phyloP scores from a whole-genome alignment of 2,797 vertebrate genomes.

The Schizothorax lantsangensis region DNA sequence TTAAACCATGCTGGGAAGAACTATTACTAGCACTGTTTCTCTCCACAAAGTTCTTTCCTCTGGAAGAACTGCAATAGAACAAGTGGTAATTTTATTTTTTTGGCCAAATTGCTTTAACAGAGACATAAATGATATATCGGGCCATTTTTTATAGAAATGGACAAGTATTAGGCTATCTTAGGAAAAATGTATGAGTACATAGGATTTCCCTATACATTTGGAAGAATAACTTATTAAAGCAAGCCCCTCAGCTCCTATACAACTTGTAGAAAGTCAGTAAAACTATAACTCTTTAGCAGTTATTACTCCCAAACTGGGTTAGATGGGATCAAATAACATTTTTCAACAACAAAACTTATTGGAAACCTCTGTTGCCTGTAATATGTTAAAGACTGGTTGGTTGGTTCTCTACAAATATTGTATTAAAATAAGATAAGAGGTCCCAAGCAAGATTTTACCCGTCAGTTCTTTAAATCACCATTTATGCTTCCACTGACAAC shows the following conservation, averaged over 20 bases:
- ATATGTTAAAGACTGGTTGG: background rate
- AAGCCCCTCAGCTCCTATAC: background rate
- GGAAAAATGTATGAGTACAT: background rate
- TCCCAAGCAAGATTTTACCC: background rate
- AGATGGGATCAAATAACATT: background rate
- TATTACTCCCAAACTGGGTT: background rate
- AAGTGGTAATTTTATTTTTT: background rate
- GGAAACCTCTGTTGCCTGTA: background rate
- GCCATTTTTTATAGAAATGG: background rate
- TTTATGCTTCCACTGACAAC: background rate
- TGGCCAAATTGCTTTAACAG: background rate
- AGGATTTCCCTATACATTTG: background rate
- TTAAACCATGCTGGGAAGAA: conserved; percentile 29
- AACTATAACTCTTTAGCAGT: background rate
- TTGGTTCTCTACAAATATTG: background rate
- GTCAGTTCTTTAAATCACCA: background rate
- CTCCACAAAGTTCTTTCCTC: conserved; percentile 12
- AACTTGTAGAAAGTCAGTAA: background rate
- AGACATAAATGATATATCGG: background rate
- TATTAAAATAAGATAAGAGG: conserved; percentile 9
- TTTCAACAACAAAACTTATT: background rate
- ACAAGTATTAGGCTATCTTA: background rate
- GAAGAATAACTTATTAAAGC: background rate
- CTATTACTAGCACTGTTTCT: background rate
- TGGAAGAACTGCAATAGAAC: background rate